Conservation (phyloP, 2,113 vertebrate genomes). For the Misgurnus anguillicaudatus region DNA sequence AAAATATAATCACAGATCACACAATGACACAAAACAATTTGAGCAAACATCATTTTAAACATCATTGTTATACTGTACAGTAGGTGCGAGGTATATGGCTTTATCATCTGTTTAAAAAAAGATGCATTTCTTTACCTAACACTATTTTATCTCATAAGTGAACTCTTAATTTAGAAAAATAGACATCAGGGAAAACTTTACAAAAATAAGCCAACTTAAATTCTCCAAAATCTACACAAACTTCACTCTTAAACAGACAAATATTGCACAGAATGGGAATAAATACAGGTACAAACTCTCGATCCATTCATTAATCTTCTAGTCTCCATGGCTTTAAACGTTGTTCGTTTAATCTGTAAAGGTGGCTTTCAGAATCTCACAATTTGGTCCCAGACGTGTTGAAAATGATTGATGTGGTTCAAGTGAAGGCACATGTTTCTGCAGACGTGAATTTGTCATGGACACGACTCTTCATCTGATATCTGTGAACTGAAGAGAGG, state of each 20-base stretch:
- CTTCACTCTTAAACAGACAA: constrained; percentile 58
- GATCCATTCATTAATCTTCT: constrained; percentile 29
- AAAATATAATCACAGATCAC: too few species aligned
- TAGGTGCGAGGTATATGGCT: constrained; percentile 66
- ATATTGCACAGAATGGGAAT: constrained; percentile 69
- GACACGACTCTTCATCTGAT: constrained; percentile 52
- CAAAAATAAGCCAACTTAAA: constrained; percentile 72
- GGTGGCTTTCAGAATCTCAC: constrained; percentile 44
- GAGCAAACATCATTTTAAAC: not conserved
- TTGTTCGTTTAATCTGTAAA: constrained; percentile 30
- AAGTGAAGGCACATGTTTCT: constrained; percentile 73
- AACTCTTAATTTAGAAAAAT: constrained; percentile 72
- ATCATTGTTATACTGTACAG: not conserved
- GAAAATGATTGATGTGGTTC: constrained; percentile 46
- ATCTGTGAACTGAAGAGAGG: constrained; percentile 22
- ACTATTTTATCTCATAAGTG: not conserved
- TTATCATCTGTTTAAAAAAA: constrained; percentile 56
- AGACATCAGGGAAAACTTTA: constrained; percentile 71
- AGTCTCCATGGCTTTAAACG: constrained; percentile 30
- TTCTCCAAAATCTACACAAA: constrained; percentile 61
- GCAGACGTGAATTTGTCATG: constrained; percentile 54
- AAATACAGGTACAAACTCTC: constrained; percentile 58
- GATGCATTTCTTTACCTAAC: constrained; percentile 37
- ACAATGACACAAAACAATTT: not conserved
- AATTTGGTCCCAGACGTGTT: not conserved